Conservation (phyloP, 2,888 invertebrate genomes). For the Ophion slaviceki region DNA sequence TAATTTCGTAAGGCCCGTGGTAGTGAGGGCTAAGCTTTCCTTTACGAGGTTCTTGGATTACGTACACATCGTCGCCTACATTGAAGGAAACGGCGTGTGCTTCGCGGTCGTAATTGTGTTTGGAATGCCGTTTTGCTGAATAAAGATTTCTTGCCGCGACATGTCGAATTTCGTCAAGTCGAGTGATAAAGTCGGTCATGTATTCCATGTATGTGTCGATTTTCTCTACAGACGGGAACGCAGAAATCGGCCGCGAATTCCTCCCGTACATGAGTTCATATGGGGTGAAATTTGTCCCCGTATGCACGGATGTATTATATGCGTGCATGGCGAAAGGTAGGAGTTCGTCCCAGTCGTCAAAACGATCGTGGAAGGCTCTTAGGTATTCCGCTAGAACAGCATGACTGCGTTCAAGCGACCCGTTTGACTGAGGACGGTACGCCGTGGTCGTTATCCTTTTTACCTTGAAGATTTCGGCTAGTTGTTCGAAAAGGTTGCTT, state of each 20-base stretch:
- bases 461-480: no score
- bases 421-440: no score
- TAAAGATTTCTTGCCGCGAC: neutral
- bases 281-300: constrained; percentile 31
- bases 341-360: constrained; percentile 21
- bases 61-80: constrained; percentile 3
- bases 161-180: neutral
- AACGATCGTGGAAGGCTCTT: constrained; percentile 1
- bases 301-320: constrained; percentile 23
- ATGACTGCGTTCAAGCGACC: neutral
- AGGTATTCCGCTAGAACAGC: constrained; percentile 17
- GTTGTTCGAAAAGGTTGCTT: no score
- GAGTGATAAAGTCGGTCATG: neutral
- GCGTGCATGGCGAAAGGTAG: constrained; percentile 34
- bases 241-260: neutral
- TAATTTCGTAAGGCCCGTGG: constrained; percentile 13
- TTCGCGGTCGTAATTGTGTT: neutral
- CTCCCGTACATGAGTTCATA: constrained; percentile 10
- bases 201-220: constrained; percentile 9
- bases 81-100: neutral
- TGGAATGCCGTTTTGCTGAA: neutral
- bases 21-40: neutral
- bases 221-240: neutral
- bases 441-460: no score
- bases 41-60: constrained; percentile 5